Evolutionary conservation across 2,797 vertebrate species (phyloP).

Genomic region (Chiroxiphia lanceolata): DNA sequence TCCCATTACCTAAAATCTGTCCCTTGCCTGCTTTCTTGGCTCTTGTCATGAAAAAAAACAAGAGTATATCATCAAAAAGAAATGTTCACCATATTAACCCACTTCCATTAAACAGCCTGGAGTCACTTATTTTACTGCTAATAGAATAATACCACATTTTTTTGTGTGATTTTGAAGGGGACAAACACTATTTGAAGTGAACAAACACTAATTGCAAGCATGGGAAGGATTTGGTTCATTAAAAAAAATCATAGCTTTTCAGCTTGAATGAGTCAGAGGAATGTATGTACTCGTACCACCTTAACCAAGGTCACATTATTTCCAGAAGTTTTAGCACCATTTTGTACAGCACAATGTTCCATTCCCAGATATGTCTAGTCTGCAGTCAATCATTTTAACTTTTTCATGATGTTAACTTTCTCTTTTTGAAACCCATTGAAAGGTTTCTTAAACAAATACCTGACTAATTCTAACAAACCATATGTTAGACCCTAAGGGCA

Average conservation of each 20-base stretch:
- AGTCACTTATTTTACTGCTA: background rate
- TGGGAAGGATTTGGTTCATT: background rate
- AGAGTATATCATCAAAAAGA: background rate
- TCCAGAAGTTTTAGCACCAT: background rate
- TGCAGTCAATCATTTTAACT: background rate
- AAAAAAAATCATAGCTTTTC: constrained; percentile 7
- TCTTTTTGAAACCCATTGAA: background rate
- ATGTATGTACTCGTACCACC: background rate
- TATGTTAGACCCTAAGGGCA: constrained; percentile 53
- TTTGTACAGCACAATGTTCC: background rate
- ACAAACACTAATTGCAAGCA: constrained; percentile 19
- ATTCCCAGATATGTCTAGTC: background rate
- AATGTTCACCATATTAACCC: background rate
- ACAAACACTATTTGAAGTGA: background rate
- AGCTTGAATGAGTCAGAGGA: background rate
- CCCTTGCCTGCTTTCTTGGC: background rate
- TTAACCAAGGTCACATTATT: background rate
- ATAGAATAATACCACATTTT: background rate
- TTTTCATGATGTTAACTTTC: background rate
- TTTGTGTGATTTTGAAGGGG: background rate
- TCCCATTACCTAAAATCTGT: background rate
- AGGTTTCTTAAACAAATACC: constrained; percentile 32
- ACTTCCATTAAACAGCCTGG: background rate
- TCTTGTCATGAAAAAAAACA: background rate
- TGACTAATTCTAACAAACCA: constrained; percentile 48